Percentiles rank a stretch among this genome's conserved stretches.
Evolutionary conservation across 1,140 invertebrate species (phyloP).

Genomic region (Drosophila chauvacae): DNA sequence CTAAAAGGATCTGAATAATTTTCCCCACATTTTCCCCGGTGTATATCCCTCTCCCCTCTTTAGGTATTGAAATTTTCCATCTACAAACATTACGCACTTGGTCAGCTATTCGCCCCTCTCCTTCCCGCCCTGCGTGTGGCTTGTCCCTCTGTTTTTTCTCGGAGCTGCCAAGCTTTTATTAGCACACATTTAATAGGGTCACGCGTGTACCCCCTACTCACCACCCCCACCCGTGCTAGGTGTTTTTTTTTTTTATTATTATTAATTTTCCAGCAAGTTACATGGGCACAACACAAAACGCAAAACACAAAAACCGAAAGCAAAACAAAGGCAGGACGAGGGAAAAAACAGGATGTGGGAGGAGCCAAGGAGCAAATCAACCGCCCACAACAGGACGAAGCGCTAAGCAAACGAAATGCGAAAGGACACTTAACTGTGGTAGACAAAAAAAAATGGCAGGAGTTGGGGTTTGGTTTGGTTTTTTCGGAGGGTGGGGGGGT

Average conservation of each 20-base stretch:
- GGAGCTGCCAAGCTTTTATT: constrained; percentile 71
- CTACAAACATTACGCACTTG: constrained; percentile 58
- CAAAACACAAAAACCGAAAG: constrained; percentile 48
- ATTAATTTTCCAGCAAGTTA: constrained; percentile 82
- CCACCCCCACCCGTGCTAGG: constrained; percentile 31
- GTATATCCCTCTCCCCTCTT: background rate
- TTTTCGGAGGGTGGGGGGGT: background rate
- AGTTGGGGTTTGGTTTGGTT: background rate
- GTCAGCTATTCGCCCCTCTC: constrained; percentile 36
- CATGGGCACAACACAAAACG: constrained; percentile 67
- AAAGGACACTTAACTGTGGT: constrained; percentile 78
- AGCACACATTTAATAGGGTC: constrained; percentile 83
- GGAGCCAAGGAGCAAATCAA: constrained; percentile 42
- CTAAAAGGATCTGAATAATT: too few species aligned
- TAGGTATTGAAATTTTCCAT: constrained; percentile 43
- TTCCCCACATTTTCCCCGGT: background rate
- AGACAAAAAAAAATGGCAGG: constrained; percentile 52
- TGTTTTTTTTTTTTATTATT: constrained; percentile 79
- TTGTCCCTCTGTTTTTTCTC: constrained; percentile 17
- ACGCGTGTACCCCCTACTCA: constrained; percentile 60
- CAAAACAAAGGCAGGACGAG: constrained; percentile 67
- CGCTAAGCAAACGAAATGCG: constrained; percentile 61
- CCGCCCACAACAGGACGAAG: constrained; percentile 37
- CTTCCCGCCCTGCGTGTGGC: constrained; percentile 6
- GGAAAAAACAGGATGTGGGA: constrained; percentile 38